These are phyloP conservation scores for Conus canariensis DNA, from an alignment of 2,888 invertebrate species.

Conservation along the genomic window DNA sequence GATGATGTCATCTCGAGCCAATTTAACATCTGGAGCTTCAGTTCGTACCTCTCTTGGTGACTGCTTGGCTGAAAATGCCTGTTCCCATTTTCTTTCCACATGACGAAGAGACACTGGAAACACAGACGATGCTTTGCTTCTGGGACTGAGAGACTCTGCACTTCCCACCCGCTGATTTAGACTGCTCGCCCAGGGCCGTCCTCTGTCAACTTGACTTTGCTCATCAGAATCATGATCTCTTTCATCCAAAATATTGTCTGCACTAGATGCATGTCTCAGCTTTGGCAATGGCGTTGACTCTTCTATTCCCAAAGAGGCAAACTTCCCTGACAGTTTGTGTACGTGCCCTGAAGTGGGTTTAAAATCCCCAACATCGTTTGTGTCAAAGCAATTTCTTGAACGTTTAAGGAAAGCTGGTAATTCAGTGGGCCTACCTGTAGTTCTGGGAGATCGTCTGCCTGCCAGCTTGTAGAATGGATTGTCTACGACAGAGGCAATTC, in stretches of 20 bases:
- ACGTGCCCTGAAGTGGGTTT: slow-evolving; percentile 75
- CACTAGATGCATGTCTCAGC: slow-evolving; percentile 64
- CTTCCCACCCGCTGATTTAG: slow-evolving; percentile 34
- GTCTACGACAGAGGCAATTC: slow-evolving; percentile 52
- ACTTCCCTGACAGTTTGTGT: slow-evolving; percentile 71
- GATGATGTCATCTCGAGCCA: slow-evolving; percentile 62
- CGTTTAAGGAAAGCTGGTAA: slow-evolving; percentile 14
- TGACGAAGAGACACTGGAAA: slow-evolving; percentile 38
- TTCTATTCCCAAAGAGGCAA: slow-evolving; percentile 51
- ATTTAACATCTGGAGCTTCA: slow-evolving; percentile 45
- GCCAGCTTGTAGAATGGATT: slow-evolving; percentile 55
- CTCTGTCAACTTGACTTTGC: neutral
- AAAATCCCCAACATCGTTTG: slow-evolving; percentile 60
- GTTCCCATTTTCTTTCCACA: slow-evolving; percentile 35
- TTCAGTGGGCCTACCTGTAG: neutral
- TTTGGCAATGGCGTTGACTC: slow-evolving; percentile 41
- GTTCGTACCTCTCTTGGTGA: slow-evolving; percentile 37
- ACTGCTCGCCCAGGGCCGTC: neutral
- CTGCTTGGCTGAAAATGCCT: neutral
- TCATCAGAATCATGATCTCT: slow-evolving; percentile 1
- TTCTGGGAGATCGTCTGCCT: slow-evolving; percentile 41
- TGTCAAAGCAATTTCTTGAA: slow-evolving; percentile 7
- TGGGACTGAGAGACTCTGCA: slow-evolving; percentile 34
- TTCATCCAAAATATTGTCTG: slow-evolving; percentile 57
- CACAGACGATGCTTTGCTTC: neutral